These are phyloP conservation scores for Thamnophis elegans DNA, from an alignment of 2,797 vertebrate genomes.

Conservation along the genomic window DNA sequence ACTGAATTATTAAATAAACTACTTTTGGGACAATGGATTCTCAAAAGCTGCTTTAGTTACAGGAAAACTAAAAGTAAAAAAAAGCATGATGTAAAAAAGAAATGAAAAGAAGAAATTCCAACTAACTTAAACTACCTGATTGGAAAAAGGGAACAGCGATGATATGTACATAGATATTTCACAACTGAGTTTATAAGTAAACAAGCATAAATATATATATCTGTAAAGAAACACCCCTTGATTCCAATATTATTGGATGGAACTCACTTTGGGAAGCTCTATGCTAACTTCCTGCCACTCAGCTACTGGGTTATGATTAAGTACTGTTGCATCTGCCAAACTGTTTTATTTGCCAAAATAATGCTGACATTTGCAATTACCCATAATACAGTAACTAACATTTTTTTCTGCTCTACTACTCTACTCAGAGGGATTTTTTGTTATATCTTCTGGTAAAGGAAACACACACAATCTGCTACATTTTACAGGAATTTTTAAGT, in stretches of 20 bases:
- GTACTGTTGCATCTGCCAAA: not conserved
- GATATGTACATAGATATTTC: not conserved
- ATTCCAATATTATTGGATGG: not conserved
- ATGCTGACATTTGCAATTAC: not conserved
- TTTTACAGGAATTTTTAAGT: not conserved
- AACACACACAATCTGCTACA: not conserved
- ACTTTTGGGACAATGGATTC: not conserved
- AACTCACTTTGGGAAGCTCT: not conserved
- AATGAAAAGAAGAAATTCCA: not conserved
- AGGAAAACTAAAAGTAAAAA: not conserved
- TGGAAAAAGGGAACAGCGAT: not conserved
- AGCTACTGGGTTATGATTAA: not conserved
- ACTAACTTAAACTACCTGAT: not conserved
- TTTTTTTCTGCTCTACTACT: not conserved
- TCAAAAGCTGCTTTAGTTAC: constrained; percentile 10
- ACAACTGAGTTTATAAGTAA: not conserved
- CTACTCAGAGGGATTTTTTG: not conserved
- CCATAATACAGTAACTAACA: not conserved
- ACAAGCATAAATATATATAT: not conserved
- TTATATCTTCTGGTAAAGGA: not conserved
- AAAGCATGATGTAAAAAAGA: not conserved
- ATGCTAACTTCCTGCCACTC: not conserved
- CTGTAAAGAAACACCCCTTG: not conserved
- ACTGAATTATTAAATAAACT: not conserved
- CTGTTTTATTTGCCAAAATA: not conserved